A percentile compares a stretch with the other conserved stretches of the same genome.
Evolutionary conservation across 2,888 invertebrate species (phyloP).

Genomic region (Lasius fuliginosus): DNA sequence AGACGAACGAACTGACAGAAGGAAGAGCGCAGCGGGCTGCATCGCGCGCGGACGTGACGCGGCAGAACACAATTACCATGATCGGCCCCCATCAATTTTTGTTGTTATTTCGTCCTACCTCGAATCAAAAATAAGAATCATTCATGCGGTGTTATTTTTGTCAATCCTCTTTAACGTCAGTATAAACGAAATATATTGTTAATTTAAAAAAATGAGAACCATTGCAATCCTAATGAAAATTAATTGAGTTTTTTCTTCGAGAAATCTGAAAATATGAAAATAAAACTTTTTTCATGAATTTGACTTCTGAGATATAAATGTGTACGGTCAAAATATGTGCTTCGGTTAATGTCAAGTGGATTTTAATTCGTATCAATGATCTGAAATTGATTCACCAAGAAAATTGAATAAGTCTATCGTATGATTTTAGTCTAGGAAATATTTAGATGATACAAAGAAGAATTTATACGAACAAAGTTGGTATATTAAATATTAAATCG

Average conservation of each 20-base stretch:
- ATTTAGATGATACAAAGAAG: not conserved
- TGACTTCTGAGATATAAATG: not conserved
- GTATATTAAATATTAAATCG: not conserved
- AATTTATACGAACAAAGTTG: not conserved
- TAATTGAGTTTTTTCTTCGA: not conserved
- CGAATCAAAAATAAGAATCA: not conserved
- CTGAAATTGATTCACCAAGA: not conserved
- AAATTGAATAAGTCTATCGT: not conserved
- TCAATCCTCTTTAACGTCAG: not conserved
- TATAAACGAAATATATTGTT: not conserved
- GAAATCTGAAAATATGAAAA: not conserved
- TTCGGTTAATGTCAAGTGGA: not conserved
- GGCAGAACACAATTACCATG: slow-evolving; percentile 66
- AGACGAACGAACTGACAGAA: slow-evolving; percentile 57
- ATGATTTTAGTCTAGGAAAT: not conserved
- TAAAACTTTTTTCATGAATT: not conserved
- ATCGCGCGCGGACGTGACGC: slow-evolving; percentile 53
- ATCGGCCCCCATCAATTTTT: slow-evolving; percentile 49
- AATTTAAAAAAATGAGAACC: not conserved
- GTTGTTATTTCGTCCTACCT: slow-evolving; percentile 35
- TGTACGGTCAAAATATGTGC: not conserved
- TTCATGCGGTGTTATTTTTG: slow-evolving; percentile 21
- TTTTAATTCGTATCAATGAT: not conserved
- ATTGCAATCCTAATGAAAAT: not conserved
- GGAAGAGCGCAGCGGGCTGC: slow-evolving; percentile 41